These are phyloP conservation scores for Linurgus olivaceus DNA, from an alignment of 2,797 vertebrate species.

Conservation along the genomic window DNA sequence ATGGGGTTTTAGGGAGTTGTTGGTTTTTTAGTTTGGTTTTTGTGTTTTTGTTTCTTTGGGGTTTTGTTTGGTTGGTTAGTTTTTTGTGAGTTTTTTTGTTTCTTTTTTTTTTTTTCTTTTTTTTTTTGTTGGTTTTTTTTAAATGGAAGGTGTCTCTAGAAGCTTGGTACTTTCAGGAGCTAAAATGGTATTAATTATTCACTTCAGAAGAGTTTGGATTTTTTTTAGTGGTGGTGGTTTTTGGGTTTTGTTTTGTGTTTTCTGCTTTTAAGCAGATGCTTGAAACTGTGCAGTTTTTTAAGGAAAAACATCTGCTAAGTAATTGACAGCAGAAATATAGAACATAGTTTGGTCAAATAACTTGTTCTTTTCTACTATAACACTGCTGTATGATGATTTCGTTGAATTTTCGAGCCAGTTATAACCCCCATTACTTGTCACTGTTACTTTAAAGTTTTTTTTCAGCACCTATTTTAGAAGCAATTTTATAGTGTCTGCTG, in stretches of 20 bases:
- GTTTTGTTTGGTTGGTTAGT: not conserved
- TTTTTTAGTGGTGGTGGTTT: not conserved
- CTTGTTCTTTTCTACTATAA: not conserved
- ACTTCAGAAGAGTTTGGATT: not conserved
- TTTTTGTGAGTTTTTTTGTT: not conserved
- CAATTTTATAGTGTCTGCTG: not conserved
- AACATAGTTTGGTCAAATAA: not conserved
- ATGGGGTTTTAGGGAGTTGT: rapidly evolving
- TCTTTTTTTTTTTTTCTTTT: not conserved
- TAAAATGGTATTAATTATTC: not conserved
- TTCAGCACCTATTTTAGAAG: not conserved
- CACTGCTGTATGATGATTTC: not conserved
- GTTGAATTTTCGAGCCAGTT: not conserved
- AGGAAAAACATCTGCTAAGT: not conserved
- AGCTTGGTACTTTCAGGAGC: not conserved
- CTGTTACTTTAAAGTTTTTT: not conserved
- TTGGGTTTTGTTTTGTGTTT: not conserved
- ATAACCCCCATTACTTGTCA: not conserved
- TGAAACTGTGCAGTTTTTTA: not conserved
- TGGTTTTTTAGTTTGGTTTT: not conserved
- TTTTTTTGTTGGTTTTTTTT: not conserved
- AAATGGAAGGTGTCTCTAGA: not conserved
- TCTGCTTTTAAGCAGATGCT: not conserved
- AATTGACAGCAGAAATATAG: not conserved
- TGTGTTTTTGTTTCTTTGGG: not conserved